These are phyloP conservation scores for Hippolais icterina DNA, from an alignment of 2,113 vertebrate species.

Conservation along the genomic window DNA sequence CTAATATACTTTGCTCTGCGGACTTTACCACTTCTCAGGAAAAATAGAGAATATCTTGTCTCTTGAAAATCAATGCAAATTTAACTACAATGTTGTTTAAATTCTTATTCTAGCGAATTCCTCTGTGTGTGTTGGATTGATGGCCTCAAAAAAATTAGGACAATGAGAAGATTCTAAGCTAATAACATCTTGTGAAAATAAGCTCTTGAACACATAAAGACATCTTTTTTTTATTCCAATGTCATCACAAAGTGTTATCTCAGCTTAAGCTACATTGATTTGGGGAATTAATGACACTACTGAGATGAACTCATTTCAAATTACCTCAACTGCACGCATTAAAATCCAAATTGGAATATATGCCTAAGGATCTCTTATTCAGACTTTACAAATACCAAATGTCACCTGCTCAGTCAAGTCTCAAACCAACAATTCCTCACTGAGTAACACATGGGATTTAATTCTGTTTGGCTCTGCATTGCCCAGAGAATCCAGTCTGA, in stretches of 20 bases:
- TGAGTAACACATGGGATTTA: not conserved
- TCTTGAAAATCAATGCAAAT: not conserved
- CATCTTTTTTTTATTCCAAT: not conserved
- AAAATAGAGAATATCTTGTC: not conserved
- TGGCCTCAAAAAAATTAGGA: not conserved
- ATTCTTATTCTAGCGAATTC: not conserved
- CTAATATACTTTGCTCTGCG: not conserved
- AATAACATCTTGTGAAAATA: not conserved
- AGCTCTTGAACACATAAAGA: not conserved
- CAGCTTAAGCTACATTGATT: not conserved
- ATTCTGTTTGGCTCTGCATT: not conserved
- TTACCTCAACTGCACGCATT: not conserved
- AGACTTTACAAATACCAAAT: not conserved
- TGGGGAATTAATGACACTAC: not conserved
- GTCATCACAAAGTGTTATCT: not conserved
- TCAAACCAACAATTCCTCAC: not conserved
- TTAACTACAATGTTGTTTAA: not conserved
- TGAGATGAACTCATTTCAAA: conserved; percentile 23
- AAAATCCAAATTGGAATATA: conserved; percentile 12
- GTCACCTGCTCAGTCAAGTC: not conserved
- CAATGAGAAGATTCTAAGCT: not conserved
- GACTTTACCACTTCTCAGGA: not conserved
- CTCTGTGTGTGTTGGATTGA: not conserved
- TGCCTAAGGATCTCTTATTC: not conserved
- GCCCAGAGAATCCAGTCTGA: not conserved